Conservation (phyloP, 2,797 vertebrate genomes). For the Cetoscarus ocellatus region DNA sequence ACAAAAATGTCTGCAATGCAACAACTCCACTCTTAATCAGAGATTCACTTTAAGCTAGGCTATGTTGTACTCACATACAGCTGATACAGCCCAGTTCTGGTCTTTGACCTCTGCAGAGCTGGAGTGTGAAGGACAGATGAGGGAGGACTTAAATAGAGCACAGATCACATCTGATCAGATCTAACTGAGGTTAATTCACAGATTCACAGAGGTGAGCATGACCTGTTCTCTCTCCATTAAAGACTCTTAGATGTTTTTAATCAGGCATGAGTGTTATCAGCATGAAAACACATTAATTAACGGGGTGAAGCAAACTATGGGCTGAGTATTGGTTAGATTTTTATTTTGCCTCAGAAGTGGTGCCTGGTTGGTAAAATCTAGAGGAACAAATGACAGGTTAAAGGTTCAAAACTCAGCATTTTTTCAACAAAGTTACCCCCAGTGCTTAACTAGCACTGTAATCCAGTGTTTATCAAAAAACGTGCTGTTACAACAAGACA, state of each 20-base stretch:
- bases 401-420: not conserved
- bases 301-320: conserved; percentile 47
- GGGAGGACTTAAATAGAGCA: not conserved
- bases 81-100: accelerated
- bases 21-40: too few species aligned
- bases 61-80: not conserved
- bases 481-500: too few species aligned
- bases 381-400: not conserved
- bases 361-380: not conserved
- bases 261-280: conserved; percentile 39
- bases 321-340: conserved; percentile 10
- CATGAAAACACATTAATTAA: conserved; percentile 47
- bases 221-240: not conserved
- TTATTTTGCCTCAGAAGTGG: conserved; percentile 6
- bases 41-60: too few species aligned
- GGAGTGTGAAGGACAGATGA: not conserved
- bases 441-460: too few species aligned
- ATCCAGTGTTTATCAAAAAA: too few species aligned
- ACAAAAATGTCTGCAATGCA: too few species aligned
- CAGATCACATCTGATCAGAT: not conserved
- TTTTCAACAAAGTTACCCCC: not conserved
- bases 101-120: not conserved
- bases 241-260: conserved; percentile 27
- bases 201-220: conserved; percentile 12
- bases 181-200: not conserved